Base-by-base conservation (phyloP, 2,888 invertebrate genomes). In the Scaeva pyrastri region DNA sequence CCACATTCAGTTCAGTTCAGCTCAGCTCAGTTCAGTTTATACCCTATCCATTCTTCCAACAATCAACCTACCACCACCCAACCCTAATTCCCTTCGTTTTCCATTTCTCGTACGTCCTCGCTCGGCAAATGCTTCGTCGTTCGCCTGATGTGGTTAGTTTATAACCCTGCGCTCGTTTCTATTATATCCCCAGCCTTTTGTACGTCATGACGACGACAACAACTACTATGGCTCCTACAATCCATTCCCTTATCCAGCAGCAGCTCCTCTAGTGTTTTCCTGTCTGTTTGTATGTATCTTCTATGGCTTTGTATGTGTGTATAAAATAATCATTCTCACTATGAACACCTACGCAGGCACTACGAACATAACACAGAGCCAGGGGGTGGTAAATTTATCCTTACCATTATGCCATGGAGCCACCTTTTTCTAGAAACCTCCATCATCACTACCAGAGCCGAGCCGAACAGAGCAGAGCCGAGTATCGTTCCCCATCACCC, bases 121-220 rank as follows among this genome's bases (percentile, higher is more conserved):
- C 58, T 68, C 21, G 68, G 68, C 66, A 48, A 60, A 62, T 50
- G 36, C 48, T 58, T 81, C 56, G 81, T 75, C 80, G 39, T 58
- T 81, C 56, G 81, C 80, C 80, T 77, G 85, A 80, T 85, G 86
- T 82, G 86, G 82, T 86, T 86, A 86, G 86, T 86, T 86, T 86
- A 86, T 78, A 86, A 82, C 82, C 86, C 86, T 78, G 74, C 78
- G 78, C 82, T 78, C 82, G 77, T 82, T 86, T 82, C 86, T 81
- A 82, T 86, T 86, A 86, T 78, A 86, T 72, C 77, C 62, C 55
- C 52, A 86, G 26, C 74, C 77, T 86, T 86, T 86, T 74, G 73
- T 82, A 82, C 86, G 70, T 86, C 82, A 82, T 86, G 77, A 72
- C 70, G 78, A 82, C 64, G 58, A 66, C 52, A 36, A 73, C 45